Evolutionary conservation across 2,113 vertebrate genomes (phyloP), one percentile per base, ranked within the genome.

Genomic region (Nycticryphes semicollaris): DNA sequence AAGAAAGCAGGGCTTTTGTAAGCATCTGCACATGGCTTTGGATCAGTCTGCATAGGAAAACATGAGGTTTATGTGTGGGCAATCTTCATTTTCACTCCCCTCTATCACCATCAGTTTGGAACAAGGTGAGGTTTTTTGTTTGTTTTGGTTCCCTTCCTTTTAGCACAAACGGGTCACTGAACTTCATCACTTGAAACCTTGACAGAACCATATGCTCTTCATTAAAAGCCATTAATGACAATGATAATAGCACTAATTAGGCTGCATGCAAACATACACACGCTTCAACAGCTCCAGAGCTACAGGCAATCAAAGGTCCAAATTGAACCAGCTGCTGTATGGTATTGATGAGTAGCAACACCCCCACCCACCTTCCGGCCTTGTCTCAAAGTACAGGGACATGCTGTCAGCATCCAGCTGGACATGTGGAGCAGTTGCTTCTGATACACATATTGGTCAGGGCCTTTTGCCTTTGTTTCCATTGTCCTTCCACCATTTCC

Each of bases 211-310:
- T 96, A 94, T 96, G 96, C 84, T 96, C 87, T 93, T 96, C 97
- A 94, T 97, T 97, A 97, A 97, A 97, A 92, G 86, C 95, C 89
- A 74, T 96, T 96, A 97, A 95, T 79, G 75, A 75, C 95, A 87
- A 82, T 33, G 69, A 85, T 97, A 97, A 97, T 96, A 75, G 92
- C 6, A 22, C 79, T 97, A 97, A 98, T 97, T 96, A 97, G 93
- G 48, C 85, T 81, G 59, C 41, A 4, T 87, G 90, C 81, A 97
- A 97, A 96, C 96, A 97, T 87, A 48, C 18, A 64, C 93, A 96
- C 3, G 64, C 88, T 92, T 82, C 85, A 95, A 74, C 77, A 85
- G 73, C 87, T 94, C 87, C 83, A 86, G 68, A 94, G 87, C 94
- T 84, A 19, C 37, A 62, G 73, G 91, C 96, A 97, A 93, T 95